Evolutionary conservation across 2,113 vertebrate genomes (phyloP).

Genomic region (Leptocoma aspasia): DNA sequence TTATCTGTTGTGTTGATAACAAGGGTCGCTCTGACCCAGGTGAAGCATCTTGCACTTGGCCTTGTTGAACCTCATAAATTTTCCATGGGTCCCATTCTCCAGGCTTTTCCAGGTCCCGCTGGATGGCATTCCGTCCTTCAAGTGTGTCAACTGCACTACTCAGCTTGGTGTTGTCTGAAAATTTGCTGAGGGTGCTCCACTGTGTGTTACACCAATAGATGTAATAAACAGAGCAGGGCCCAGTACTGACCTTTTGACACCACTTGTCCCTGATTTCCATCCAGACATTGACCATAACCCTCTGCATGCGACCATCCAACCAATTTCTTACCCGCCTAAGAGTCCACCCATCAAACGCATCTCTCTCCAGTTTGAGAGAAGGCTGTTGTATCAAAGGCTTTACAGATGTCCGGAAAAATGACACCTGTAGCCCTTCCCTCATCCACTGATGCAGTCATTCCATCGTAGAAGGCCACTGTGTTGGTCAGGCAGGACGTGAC

Average conservation of each 20-base stretch:
- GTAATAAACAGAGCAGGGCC: neutral
- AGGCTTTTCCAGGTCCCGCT: neutral
- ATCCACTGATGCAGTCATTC: neutral
- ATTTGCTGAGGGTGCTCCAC: neutral
- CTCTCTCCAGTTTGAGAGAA: neutral
- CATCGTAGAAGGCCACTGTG: rapidly evolving
- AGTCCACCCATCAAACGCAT: neutral
- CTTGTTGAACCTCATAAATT: neutral
- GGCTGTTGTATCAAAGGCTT: neutral
- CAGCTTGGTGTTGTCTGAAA: neutral
- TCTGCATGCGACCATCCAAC: rapidly evolving
- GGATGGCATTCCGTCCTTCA: neutral
- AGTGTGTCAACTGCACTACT: neutral
- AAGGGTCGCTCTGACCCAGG: rapidly evolving
- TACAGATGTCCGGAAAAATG: neutral
- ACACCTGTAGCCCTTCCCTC: neutral
- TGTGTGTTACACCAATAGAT: neutral
- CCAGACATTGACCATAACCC: neutral
- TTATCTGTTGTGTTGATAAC: neutral
- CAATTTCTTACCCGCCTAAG: neutral
- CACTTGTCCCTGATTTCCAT: rapidly evolving
- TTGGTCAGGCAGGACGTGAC: neutral
- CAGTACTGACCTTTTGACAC: neutral
- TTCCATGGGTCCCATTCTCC: neutral
- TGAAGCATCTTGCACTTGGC: neutral